A percentile compares a stretch with the other conserved stretches of the same genome.
phyloP scores from a whole-genome alignment of 2,888 invertebrate genomes.

The Bursaphelenchus okinawaensis region DNA sequence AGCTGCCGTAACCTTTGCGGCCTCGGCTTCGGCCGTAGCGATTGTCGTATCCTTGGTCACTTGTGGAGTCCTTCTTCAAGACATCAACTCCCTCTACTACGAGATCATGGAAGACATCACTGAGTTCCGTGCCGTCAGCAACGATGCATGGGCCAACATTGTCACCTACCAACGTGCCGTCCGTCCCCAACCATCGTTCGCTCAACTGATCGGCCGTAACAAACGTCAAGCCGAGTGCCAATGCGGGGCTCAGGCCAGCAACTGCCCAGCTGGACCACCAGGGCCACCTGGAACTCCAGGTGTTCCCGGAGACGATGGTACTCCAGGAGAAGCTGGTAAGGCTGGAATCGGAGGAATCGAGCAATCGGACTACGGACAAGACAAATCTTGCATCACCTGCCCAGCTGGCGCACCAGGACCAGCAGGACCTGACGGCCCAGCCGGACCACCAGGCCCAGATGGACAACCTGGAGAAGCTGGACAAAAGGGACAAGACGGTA shows the following conservation, averaged over 20 bases:
- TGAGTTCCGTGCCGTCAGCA: background rate
- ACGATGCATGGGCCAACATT: background rate
- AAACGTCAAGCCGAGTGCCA: constrained; percentile 21
- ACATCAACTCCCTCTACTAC: background rate
- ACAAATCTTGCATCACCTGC: no score
- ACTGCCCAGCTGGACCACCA: background rate
- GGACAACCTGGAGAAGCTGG: no score
- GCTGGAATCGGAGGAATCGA: constrained; percentile 15
- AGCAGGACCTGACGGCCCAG: no score
- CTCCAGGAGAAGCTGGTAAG: constrained; percentile 11
- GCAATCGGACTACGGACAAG: background rate
- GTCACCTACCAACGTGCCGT: background rate
- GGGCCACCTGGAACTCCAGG: constrained; percentile 22
- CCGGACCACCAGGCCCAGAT: no score
- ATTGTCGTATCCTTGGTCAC: background rate
- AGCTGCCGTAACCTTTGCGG: background rate
- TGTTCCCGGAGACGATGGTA: constrained; percentile 26
- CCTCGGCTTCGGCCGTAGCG: background rate
- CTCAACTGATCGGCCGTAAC: constrained; percentile 18
- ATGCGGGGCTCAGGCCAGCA: constrained; percentile 23
- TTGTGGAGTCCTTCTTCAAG: background rate
- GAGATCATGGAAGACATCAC: background rate
- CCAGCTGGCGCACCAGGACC: background rate
- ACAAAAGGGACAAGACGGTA: constrained; percentile 39
- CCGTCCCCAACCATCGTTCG: background rate